A percentile compares a stretch with the other conserved stretches of the same genome.
Conservation (phyloP, 1,140 invertebrate genomes). For the Neoseiulus cucumeris region DNA sequence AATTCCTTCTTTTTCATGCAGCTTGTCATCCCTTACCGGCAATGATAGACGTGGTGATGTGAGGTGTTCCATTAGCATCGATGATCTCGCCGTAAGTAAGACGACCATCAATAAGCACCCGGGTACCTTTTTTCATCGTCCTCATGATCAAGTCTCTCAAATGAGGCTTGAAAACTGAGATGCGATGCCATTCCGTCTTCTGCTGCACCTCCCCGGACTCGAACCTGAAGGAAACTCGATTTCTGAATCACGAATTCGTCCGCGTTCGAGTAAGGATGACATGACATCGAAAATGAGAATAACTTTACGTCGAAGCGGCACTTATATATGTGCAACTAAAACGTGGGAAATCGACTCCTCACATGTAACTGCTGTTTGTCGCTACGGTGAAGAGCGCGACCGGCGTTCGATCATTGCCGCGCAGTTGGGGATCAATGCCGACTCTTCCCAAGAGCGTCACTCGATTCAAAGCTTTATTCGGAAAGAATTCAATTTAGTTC, state of each 20-base stretch:
- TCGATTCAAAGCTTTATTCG: slow-evolving; percentile 55
- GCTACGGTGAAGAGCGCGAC: slow-evolving; percentile 73
- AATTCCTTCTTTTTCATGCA: too few species aligned
- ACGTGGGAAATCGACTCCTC: too few species aligned
- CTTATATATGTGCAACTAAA: too few species aligned
- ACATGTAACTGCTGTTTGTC: slow-evolving; percentile 53
- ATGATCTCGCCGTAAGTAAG: slow-evolving; percentile 66
- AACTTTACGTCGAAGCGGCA: too few species aligned
- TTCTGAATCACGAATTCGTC: too few species aligned
- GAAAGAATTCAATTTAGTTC: neutral
- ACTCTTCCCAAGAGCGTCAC: slow-evolving; percentile 65
- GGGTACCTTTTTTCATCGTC: slow-evolving; percentile 59
- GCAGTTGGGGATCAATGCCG: slow-evolving; percentile 59
- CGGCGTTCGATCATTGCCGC: slow-evolving; percentile 57
- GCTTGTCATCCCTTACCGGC: slow-evolving; percentile 26
- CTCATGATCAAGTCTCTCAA: slow-evolving; percentile 53
- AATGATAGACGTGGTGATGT: slow-evolving; percentile 51
- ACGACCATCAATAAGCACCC: slow-evolving; percentile 57
- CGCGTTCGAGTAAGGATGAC: too few species aligned
- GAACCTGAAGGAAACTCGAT: neutral
- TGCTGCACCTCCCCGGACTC: slow-evolving; percentile 47
- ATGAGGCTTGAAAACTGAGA: slow-evolving; percentile 63
- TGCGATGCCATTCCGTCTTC: slow-evolving; percentile 71
- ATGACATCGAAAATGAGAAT: too few species aligned
- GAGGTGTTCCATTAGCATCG: slow-evolving; percentile 46